phyloP scores from a whole-genome alignment of 1,140 invertebrate species.

The Scaptomyza graminum region DNA sequence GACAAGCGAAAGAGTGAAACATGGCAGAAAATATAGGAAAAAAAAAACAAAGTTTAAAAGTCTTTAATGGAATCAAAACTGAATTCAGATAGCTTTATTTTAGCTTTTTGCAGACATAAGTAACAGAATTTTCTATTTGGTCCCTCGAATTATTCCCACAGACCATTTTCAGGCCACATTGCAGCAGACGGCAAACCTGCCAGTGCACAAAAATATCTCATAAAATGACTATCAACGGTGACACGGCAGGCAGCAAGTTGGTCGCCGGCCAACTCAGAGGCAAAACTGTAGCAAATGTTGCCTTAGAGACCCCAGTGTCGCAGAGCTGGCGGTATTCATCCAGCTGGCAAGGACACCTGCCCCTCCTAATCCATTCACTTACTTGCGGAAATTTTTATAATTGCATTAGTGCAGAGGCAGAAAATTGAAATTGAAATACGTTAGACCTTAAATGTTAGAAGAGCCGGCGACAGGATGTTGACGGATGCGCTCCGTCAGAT shows the following conservation, averaged over 20 bases:
- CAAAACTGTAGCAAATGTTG: slow-evolving; percentile 32
- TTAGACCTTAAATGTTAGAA: slow-evolving; percentile 22
- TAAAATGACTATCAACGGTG: slow-evolving; percentile 64
- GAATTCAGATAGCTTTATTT: background rate
- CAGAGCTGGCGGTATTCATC: slow-evolving; percentile 11
- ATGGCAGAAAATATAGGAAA: background rate
- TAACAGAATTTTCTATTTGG: background rate
- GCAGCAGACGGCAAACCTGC: slow-evolving; percentile 18
- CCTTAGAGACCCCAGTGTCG: background rate
- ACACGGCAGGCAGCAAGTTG: slow-evolving; percentile 56
- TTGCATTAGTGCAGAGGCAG: slow-evolving; percentile 79
- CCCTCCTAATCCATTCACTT: slow-evolving; percentile 70
- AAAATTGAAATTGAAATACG: slow-evolving; percentile 79
- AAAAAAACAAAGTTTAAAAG: background rate
- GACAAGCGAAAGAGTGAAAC: background rate
- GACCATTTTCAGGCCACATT: slow-evolving; percentile 31
- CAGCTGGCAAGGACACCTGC: slow-evolving; percentile 54
- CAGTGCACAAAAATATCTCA: slow-evolving; percentile 31
- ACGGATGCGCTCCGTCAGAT: slow-evolving; percentile 46
- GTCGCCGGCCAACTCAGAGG: slow-evolving; percentile 57
- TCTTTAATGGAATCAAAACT: background rate
- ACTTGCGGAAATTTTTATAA: slow-evolving; percentile 75
- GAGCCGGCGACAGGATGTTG: slow-evolving; percentile 52
- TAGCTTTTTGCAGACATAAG: background rate
- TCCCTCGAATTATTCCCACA: slow-evolving; percentile 15